Base-by-base conservation (phyloP, 2,888 invertebrate genomes). In the Tethea ocularis region DNA sequence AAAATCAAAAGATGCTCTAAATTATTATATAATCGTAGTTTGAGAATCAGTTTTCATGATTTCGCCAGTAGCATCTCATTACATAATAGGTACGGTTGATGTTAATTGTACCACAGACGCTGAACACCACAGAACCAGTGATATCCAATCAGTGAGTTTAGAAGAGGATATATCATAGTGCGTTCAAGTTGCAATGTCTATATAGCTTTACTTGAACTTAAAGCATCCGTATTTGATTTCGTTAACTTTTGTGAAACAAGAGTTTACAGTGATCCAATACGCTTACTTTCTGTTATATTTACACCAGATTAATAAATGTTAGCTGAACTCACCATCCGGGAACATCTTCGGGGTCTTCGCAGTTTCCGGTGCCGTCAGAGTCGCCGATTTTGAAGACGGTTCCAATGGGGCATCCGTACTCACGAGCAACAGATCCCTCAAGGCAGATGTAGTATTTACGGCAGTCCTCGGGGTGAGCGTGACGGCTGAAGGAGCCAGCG, bases 331-430 rank as follows among this genome's bases (percentile, higher is more conserved):
- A 97, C 98, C 98, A 98, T 95, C 98, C 98, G 89, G 97, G 97
- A 94, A 98, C 98, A 88, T 98, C 97, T 94, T 98, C 98, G 71
- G 98, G 98, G 85, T 98, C 98, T 91, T 97, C 97, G 91, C 98
- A 98, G 94, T 97, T 97, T 72, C 98, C 98, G 75, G 96, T 96
- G 80, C 97, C 98, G 75, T 98, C 98, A 80, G 96, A 93, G 82
- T 97, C 97, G 63, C 98, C 98, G 89, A 98, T 98, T 91, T 98
- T 97, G 96, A 98, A 98, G 57, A 98, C 98, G 60, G 98, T 98
- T 60, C 98, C 98, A 84, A 98, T 97, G 80, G 98, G 98, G 94
- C 98, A 98, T 69, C 98, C 98, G 89, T 98, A 98, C 89, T 98
- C 98, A 72, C 98, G 95, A 68, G 98, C 97, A 61, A 96, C 96